Evolutionary conservation across 2,888 invertebrate species (phyloP), one percentile per base, ranked within the genome.

Genomic region (Silvanus unidentatus): DNA sequence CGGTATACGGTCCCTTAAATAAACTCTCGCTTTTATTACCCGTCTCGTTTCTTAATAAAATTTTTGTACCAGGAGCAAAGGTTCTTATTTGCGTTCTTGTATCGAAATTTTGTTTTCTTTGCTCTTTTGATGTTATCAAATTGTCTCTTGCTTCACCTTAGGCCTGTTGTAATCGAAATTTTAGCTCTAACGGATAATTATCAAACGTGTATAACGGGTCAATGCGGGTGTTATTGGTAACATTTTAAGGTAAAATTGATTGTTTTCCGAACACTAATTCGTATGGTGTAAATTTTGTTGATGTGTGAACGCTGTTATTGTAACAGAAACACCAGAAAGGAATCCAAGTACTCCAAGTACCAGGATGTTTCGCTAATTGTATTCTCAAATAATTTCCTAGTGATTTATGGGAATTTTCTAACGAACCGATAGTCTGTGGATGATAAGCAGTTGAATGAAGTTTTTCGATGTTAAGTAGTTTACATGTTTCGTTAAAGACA

Each of bases 381-480:
- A 41, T 41, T 2, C 41, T 15, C 10, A 34, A 41, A 41, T 34
- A 41, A 11, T 22, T 29, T 14, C 34, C 15, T 15, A 28, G 6
- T 9, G n/a, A 16, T 11, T 22, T 27, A 12, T 39, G 39, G 3
- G 39, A 40, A 27, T 50, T 50, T 44, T 49, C 47, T 16, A 50
- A 40, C 6, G 44, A 37, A 2, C 45, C 50, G 15, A 50, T 27
- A 3, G 44, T 49, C 42, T 49, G 34, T 16, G 49, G 47, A 39
- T 49, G 48, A 42, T 50, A 50, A 5, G 50, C 42, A 10, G 49
- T 50, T 9, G 48, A 48, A 35, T 45, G 40, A 29, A 52, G 35
- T 39, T 47, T 41, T 16, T 52, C 46, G 11, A 52, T 53, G 37
- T 43, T 9, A 16, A 53, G 45, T 11, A 45, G 12, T 39, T 54